These are phyloP conservation scores for Cryptus viduatorius DNA, from an alignment of 2,888 invertebrate species.

Conservation along the genomic window DNA sequence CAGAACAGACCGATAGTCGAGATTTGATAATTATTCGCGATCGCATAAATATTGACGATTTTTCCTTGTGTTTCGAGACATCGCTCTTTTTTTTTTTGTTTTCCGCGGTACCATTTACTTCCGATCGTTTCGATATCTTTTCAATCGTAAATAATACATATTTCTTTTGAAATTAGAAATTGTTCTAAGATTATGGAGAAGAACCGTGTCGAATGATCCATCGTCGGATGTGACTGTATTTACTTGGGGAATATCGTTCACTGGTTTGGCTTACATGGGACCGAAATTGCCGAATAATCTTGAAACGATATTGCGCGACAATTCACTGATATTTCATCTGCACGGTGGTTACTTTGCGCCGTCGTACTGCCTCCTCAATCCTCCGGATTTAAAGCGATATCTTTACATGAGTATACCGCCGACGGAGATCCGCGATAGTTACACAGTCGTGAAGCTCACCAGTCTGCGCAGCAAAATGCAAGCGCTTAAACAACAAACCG, in stretches of 20 bases:
- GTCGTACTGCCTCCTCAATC: conserved; percentile 84
- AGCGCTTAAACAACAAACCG: conserved; percentile 89
- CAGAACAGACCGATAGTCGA: no score
- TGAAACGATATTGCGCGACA: conserved; percentile 89
- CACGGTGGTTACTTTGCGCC: conserved; percentile 94
- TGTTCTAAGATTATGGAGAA: conserved; percentile 82
- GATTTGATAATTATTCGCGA: no score
- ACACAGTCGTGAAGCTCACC: conserved; percentile 90
- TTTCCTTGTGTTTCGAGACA: no score
- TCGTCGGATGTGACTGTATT: conserved; percentile 88
- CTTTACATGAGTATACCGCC: conserved; percentile 77
- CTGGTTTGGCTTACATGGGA: conserved; percentile 92
- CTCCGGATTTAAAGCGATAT: conserved; percentile 82
- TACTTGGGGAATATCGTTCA: conserved; percentile 94
- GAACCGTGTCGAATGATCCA: conserved; percentile 76
- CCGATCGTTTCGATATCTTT: neutral
- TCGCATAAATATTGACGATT: no score
- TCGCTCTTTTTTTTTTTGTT: no score
- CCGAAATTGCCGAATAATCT: conserved; percentile 89
- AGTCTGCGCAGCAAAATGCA: conserved; percentile 86
- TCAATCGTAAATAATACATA: conserved; percentile 17
- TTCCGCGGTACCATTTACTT: neutral
- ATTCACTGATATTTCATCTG: conserved; percentile 94
- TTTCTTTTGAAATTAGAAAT: conserved; percentile 75
- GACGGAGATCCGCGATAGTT: conserved; percentile 90